These are phyloP conservation scores for Xenus cinereus DNA, from an alignment of 2,113 vertebrate species.

Conservation along the genomic window DNA sequence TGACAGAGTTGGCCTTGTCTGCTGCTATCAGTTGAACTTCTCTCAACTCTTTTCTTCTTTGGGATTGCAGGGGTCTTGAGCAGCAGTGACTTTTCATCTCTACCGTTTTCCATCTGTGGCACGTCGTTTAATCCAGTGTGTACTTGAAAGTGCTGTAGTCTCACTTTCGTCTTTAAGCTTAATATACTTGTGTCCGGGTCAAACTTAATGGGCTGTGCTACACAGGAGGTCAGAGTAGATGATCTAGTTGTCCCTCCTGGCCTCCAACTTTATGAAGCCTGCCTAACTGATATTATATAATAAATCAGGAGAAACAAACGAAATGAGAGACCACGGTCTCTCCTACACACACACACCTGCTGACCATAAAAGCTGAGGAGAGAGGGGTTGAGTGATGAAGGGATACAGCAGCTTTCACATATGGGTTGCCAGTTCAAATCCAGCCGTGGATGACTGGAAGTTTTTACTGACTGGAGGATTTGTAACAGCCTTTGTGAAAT, in stretches of 20 bases:
- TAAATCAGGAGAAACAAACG: constrained; percentile 40
- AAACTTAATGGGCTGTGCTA: neutral
- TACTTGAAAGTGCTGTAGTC: neutral
- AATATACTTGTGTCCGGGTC: neutral
- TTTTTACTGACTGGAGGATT: constrained; percentile 19
- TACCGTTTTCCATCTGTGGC: neutral
- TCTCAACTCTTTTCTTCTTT: neutral
- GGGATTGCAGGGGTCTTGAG: neutral
- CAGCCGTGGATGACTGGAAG: neutral
- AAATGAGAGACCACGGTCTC: constrained; percentile 1
- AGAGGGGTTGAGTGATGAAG: neutral
- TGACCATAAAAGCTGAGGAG: constrained; percentile 12
- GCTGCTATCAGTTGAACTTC: neutral
- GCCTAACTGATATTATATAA: neutral
- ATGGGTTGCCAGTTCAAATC: neutral
- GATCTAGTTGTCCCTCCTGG: neutral
- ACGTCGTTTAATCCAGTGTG: neutral
- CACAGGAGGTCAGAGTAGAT: neutral
- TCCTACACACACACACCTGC: constrained; percentile 40
- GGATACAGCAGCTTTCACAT: neutral
- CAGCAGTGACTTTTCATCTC: neutral
- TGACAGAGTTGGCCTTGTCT: neutral
- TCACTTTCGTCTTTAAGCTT: neutral
- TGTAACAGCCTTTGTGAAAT: constrained; percentile 23
- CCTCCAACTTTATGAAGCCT: constrained; percentile 8